phyloP scores from a whole-genome alignment of 2,797 vertebrate genomes.

The Cuculus canorus region DNA sequence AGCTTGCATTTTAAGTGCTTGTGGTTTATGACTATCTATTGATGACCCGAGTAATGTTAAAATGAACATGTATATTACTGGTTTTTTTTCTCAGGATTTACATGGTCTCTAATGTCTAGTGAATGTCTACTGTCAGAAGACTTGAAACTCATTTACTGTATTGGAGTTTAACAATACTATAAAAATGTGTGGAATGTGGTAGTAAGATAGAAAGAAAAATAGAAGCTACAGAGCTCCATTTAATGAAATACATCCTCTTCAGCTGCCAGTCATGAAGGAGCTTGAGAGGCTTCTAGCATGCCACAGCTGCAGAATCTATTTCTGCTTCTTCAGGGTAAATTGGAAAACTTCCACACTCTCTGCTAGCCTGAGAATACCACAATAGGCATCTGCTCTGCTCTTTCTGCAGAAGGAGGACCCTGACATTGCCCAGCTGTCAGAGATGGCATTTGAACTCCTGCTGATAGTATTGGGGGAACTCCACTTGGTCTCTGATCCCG shows the following conservation, averaged over 20 bases:
- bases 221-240: background rate
- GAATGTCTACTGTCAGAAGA: background rate
- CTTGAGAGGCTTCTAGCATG: slow-evolving; percentile 33
- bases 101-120: background rate
- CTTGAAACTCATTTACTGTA: background rate
- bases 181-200: background rate
- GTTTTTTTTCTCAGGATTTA: background rate
- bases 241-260: slow-evolving; percentile 36
- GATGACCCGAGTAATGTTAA: background rate
- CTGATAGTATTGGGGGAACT: background rate
- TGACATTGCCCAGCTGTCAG: slow-evolving; percentile 38
- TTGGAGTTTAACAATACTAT: background rate
- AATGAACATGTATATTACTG: background rate
- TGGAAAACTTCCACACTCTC: slow-evolving; percentile 45
- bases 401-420: slow-evolving; percentile 5
- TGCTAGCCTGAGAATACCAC: background rate
- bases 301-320: slow-evolving; percentile 43
- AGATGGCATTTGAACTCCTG: slow-evolving; percentile 33
- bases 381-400: slow-evolving; percentile 21
- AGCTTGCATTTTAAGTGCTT: background rate
- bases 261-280: slow-evolving; percentile 48
- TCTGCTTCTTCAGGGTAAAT: slow-evolving; percentile 46
- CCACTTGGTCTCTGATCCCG: background rate
- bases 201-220: slow-evolving; percentile 4
- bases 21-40: background rate